A percentile compares a stretch with the other conserved stretches of the same genome.
These are phyloP conservation scores for Poeciliopsis turrubarensis DNA, from an alignment of 2,113 vertebrate species.

Conservation along the genomic window DNA sequence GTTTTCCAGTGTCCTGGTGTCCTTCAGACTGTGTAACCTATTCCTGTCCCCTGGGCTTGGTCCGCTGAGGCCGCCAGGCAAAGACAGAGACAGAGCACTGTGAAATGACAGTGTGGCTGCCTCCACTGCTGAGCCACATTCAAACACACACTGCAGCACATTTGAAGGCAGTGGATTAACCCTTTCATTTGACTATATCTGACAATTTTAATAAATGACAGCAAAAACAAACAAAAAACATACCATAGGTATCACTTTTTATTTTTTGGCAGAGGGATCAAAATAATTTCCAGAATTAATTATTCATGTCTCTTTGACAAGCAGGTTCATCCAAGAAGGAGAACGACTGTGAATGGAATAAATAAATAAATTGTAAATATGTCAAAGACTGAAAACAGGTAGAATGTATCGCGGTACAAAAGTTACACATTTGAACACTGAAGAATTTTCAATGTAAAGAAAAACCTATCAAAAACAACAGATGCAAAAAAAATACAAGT, in stretches of 20 bases:
- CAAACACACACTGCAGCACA: constrained; percentile 21
- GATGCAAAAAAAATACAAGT: too few species aligned
- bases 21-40: constrained; percentile 73
- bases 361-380: too few species aligned
- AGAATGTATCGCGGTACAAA: too few species aligned
- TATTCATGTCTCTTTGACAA: background rate
- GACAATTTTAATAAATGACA: background rate
- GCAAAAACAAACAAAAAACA: too few species aligned
- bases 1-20: constrained; percentile 41
- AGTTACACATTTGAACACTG: too few species aligned
- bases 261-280: background rate
- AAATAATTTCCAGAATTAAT: background rate
- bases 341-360: too few species aligned
- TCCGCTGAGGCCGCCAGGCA: constrained; percentile 24
- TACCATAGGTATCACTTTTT: background rate
- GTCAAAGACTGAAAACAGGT: too few species aligned
- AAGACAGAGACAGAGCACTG: constrained; percentile 49
- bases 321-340: too few species aligned
- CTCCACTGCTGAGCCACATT: constrained; percentile 22
- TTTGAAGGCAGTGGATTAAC: background rate
- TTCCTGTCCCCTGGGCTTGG: constrained; percentile 55
- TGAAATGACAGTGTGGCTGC: constrained; percentile 39
- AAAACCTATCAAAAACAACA: too few species aligned
- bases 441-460: too few species aligned
- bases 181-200: background rate